These are phyloP conservation scores for Metallyticus violacea DNA, from an alignment of 2,888 invertebrate genomes.

Conservation along the genomic window DNA sequence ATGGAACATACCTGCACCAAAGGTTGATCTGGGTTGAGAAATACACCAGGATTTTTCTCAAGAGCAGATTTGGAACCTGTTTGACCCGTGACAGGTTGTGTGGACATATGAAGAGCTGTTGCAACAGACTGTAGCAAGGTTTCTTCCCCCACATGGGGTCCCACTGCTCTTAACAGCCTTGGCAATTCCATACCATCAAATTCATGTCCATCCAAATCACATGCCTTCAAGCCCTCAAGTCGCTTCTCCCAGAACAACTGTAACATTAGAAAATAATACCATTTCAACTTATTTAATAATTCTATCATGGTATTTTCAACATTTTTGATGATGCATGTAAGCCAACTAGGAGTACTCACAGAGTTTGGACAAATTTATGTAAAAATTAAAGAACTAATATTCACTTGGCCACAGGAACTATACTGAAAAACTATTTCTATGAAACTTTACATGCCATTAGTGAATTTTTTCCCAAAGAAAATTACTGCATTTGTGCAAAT, in stretches of 20 bases:
- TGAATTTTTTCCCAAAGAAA: no score
- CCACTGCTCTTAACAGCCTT: slow-evolving; percentile 74
- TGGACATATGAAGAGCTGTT: slow-evolving; percentile 88
- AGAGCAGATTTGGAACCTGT: slow-evolving; percentile 76
- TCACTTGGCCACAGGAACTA: no score
- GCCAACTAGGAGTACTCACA: no score
- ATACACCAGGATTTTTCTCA: slow-evolving; percentile 90
- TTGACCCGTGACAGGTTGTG: slow-evolving; percentile 86
- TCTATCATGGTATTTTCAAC: no score
- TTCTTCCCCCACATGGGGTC: slow-evolving; percentile 82
- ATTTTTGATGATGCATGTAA: no score
- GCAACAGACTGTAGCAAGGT: slow-evolving; percentile 90
- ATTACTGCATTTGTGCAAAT: no score
- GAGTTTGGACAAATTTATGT: no score
- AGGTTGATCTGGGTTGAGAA: slow-evolving; percentile 94
- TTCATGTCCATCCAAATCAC: slow-evolving; percentile 80
- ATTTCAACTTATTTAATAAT: no score
- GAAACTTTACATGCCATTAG: no score
- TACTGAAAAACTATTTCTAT: no score
- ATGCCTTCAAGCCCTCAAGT: slow-evolving; percentile 76
- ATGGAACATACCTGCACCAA: slow-evolving; percentile 67
- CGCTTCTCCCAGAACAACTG: slow-evolving; percentile 59
- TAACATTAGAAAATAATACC: slow-evolving; percentile 33
- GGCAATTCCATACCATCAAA: slow-evolving; percentile 84
- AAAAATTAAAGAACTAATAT: no score